These are phyloP conservation scores for Agonum fuliginosum DNA, from an alignment of 2,888 invertebrate genomes.

Conservation along the genomic window DNA sequence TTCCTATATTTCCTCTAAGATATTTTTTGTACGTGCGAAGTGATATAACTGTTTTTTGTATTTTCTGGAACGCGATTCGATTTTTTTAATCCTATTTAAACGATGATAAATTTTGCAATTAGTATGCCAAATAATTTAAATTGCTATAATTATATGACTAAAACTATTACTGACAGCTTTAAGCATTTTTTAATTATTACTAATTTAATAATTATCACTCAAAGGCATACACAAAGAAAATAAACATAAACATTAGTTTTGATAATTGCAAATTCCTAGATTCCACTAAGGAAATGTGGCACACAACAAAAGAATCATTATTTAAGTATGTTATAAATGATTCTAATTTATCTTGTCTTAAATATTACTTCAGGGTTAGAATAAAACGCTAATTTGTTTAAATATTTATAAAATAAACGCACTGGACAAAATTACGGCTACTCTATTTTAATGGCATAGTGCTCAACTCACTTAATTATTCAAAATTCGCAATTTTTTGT, in stretches of 20 bases:
- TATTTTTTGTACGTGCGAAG: neutral
- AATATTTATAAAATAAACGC: no score
- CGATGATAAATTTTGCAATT: slow-evolving; percentile 9
- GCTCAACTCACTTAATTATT: no score
- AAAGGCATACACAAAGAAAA: neutral
- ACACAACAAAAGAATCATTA: neutral
- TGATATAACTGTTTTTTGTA: neutral
- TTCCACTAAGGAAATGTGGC: neutral
- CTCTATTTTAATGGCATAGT: no score
- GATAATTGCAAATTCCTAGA: no score
- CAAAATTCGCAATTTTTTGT: no score
- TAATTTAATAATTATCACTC: neutral
- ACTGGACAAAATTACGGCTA: no score
- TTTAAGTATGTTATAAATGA: no score
- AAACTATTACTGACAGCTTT: neutral
- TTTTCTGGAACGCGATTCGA: neutral
- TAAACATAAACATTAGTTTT: neutral
- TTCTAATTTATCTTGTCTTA: no score
- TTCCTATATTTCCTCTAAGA: neutral
- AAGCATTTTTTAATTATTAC: slow-evolving; percentile 3
- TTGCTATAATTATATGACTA: neutral
- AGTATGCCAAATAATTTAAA: neutral
- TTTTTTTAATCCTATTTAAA: neutral
- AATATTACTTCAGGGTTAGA: no score
- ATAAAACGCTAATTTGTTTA: no score